These are phyloP conservation scores for Bos indicus DNA, from an alignment of 2,113 vertebrate species.

Conservation along the genomic window DNA sequence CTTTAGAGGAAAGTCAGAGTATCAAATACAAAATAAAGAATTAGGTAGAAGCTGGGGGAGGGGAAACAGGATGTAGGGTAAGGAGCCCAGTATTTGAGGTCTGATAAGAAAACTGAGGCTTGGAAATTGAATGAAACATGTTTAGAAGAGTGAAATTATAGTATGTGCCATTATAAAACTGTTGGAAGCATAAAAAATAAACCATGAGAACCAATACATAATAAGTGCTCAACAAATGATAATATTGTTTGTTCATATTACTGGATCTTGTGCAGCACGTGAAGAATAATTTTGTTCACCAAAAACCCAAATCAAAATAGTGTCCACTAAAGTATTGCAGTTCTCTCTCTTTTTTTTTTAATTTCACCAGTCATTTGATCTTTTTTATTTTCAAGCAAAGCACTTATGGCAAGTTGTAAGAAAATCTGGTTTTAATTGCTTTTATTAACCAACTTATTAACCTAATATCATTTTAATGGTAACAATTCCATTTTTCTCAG, in stretches of 20 bases:
- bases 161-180: background rate
- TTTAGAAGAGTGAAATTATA: background rate
- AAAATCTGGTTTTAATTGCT: slow-evolving; percentile 32
- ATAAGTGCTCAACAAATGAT: background rate
- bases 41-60: background rate
- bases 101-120: background rate
- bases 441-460: slow-evolving; percentile 64
- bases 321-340: background rate
- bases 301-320: background rate
- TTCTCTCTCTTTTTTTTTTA: background rate
- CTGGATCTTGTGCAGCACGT: background rate
- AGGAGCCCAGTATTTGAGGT: background rate
- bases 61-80: background rate
- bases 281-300: background rate
- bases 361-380: background rate
- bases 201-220: background rate
- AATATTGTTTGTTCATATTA: background rate
- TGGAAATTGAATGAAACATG: background rate
- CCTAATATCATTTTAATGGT: slow-evolving; percentile 62
- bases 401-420: slow-evolving; percentile 8
- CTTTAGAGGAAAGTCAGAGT: background rate
- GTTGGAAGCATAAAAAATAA: background rate
- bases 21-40: slow-evolving; percentile 28
- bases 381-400: slow-evolving; percentile 49
- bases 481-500: slow-evolving; percentile 65